Evolutionary conservation across 2,888 invertebrate genomes (phyloP).

Genomic region (Philopedon plagiatum): DNA sequence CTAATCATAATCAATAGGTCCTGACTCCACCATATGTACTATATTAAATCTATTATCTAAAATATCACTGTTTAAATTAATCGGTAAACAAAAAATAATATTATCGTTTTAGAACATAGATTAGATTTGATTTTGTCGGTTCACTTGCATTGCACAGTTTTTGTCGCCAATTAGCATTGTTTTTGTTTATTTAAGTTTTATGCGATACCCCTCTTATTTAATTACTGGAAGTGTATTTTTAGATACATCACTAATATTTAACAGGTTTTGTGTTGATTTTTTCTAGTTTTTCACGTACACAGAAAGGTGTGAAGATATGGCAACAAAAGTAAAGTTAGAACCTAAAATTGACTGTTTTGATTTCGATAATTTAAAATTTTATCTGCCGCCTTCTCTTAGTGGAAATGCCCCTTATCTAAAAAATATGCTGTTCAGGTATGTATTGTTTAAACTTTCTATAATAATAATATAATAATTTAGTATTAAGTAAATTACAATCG

Average conservation of each 20-base stretch:
- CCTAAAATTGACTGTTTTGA: conserved; percentile 2
- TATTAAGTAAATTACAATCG: no score
- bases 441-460: background rate
- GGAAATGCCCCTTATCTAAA: conserved; percentile 37
- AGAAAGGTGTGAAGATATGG: conserved; percentile 5
- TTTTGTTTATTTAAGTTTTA: background rate
- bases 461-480: no score
- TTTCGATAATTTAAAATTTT: conserved; percentile 37
- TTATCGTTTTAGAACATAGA: background rate
- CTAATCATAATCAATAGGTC: no score
- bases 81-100: background rate
- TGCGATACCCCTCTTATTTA: background rate
- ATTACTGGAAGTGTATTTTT: background rate
- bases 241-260: background rate
- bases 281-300: background rate
- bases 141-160: background rate
- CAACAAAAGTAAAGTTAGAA: conserved; percentile 2
- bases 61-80: background rate
- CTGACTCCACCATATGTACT: no score
- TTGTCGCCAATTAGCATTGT: background rate
- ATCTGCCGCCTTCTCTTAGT: conserved; percentile 32
- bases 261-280: background rate
- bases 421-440: conserved; percentile 40
- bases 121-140: background rate
- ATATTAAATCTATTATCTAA: no score